Percentiles rank a stretch among this genome's conserved stretches.
Conservation (phyloP, 1,140 invertebrate species). For the Magallana angulata region DNA sequence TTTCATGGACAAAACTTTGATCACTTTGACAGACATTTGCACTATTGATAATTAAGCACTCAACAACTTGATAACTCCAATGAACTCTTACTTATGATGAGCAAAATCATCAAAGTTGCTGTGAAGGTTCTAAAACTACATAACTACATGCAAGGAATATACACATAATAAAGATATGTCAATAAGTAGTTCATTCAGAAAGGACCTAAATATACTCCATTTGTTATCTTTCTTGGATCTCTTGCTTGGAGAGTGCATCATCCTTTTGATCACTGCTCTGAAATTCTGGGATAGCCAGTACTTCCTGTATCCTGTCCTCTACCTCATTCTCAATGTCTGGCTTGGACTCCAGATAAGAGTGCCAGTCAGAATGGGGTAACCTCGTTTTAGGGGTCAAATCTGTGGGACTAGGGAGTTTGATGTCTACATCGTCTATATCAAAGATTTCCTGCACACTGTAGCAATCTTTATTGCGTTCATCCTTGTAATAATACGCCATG, state of each 20-base stretch:
- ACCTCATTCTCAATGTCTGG: constrained; percentile 60
- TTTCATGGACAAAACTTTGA: no score
- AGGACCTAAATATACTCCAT: no score
- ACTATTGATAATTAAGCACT: no score
- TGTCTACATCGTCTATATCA: constrained; percentile 87
- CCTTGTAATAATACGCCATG: constrained; percentile 93
- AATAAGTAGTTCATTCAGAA: no score
- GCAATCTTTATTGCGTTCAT: constrained; percentile 86
- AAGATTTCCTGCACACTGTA: constrained; percentile 92
- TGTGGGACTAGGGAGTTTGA: constrained; percentile 50
- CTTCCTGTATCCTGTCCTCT: constrained; percentile 54
- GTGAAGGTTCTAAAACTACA: no score
- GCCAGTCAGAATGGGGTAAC: constrained; percentile 47
- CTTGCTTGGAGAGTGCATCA: neutral
- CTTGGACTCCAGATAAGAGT: constrained; percentile 59
- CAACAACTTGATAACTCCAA: no score
- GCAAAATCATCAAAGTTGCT: no score
- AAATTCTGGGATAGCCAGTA: constrained; percentile 39
- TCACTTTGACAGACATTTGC: no score
- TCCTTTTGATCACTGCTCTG: neutral
- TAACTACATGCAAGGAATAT: no score
- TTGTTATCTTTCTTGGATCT: neutral
- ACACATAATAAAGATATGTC: no score
- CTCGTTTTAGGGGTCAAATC: neutral
- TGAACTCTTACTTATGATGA: no score